Evolutionary conservation across 2,888 invertebrate genomes (phyloP).

Genomic region (Drosophila anomalata): DNA sequence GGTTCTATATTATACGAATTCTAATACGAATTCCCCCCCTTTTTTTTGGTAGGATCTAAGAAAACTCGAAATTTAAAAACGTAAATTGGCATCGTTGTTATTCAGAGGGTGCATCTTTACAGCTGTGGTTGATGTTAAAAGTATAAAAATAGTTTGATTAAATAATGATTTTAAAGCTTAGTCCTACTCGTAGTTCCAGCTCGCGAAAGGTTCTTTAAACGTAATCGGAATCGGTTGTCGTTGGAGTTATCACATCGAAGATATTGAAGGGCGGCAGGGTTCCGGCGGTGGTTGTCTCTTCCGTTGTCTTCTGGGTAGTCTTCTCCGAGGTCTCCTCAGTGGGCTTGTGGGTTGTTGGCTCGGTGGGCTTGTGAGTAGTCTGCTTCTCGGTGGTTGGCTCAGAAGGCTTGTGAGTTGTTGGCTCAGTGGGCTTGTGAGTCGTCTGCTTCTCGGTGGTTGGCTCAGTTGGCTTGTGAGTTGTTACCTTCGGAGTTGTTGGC

Average conservation of each 20-base stretch:
- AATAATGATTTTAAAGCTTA: neutral
- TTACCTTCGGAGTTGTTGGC: neutral
- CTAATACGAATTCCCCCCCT: neutral
- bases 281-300: slow-evolving; percentile 10
- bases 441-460: neutral
- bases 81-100: neutral
- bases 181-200: neutral
- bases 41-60: slow-evolving; percentile 6
- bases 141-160: neutral
- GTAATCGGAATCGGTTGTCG: neutral
- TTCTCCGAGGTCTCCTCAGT: neutral
- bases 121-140: neutral
- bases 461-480: slow-evolving; percentile 2
- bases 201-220: neutral
- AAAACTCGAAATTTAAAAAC: neutral
- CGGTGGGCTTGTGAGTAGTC: neutral
- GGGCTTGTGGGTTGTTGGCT: neutral
- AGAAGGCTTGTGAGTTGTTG: neutral
- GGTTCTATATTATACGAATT: neutral
- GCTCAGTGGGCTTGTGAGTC: slow-evolving; percentile 1
- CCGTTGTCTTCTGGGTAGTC: neutral
- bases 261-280: slow-evolving; percentile 48
- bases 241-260: slow-evolving; percentile 22
- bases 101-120: neutral
- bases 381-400: neutral